phyloP scores from a whole-genome alignment of 2,113 vertebrate species.

The Deroptyus accipitrinus region DNA sequence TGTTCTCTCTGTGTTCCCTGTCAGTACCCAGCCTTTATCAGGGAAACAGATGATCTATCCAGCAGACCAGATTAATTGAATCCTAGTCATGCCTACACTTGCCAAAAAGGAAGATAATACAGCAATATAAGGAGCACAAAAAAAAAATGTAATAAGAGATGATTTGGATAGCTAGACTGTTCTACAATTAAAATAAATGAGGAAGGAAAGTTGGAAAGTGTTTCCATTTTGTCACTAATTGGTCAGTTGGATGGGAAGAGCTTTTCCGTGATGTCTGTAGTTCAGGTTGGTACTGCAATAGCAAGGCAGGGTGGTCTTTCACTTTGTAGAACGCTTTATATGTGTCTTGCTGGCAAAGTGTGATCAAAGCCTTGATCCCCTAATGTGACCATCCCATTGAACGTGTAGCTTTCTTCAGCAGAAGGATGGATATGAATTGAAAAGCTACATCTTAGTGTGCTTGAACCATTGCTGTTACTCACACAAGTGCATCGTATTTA shows the following conservation, averaged over 20 bases:
- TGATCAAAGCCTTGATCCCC: neutral
- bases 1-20: neutral
- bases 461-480: neutral
- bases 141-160: neutral
- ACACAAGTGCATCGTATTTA: rapidly evolving
- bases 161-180: neutral
- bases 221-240: neutral
- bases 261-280: neutral
- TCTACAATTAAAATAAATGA: neutral
- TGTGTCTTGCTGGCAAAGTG: rapidly evolving
- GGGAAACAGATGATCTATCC: neutral
- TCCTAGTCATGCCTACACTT: neutral
- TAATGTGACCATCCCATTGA: neutral
- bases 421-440: rapidly evolving
- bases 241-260: neutral
- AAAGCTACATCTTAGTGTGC: neutral
- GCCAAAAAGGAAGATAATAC: neutral
- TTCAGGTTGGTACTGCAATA: neutral
- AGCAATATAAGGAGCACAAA: neutral
- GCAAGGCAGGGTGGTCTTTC: neutral
- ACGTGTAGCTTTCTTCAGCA: rapidly evolving
- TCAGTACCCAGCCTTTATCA: neutral
- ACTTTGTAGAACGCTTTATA: rapidly evolving
- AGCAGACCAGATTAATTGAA: constrained; percentile 4
- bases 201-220: neutral